Evolutionary conservation across 30 jellyfish, hydroid and myxozoan species (phyloP).

Genomic region (Pelagia noctiluca): DNA sequence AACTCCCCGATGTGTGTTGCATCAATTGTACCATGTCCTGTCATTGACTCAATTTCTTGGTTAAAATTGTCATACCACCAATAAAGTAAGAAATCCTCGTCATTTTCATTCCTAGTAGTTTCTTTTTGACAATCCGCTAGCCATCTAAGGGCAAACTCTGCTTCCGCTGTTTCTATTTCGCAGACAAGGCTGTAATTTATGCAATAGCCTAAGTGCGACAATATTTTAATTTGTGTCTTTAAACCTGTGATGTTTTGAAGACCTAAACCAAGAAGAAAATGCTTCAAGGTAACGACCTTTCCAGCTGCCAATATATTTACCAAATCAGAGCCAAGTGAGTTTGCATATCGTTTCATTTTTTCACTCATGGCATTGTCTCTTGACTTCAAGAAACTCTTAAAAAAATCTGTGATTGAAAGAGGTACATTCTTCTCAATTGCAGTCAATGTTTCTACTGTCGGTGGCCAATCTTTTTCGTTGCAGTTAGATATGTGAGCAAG

Average conservation of each 20-base stretch:
- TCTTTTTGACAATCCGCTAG: not conserved
- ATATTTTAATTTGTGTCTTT: not conserved
- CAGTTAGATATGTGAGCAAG: constrained; percentile 5
- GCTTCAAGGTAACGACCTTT: constrained; percentile 2
- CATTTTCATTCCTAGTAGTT: not conserved
- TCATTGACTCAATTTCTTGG: constrained; percentile 22
- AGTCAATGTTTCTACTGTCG: constrained; percentile 5
- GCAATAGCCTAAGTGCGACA: constrained; percentile 1
- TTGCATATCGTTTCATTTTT: not conserved
- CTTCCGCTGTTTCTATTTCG: constrained; percentile 1
- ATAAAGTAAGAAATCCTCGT: not conserved
- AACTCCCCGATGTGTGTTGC: constrained; percentile 26
- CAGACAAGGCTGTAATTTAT: constrained; percentile 3
- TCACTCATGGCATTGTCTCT: not conserved
- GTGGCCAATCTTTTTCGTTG: not conserved
- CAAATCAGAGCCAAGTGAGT: constrained; percentile 6
- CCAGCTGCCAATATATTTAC: constrained; percentile 1
- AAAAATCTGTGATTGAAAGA: not conserved
- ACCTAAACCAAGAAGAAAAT: not conserved
- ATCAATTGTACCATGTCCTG: constrained; percentile 48
- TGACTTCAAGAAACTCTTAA: not conserved
- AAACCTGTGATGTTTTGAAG: not conserved
- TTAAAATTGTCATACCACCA: not conserved
- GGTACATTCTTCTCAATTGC: constrained; percentile 1
- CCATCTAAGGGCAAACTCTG: constrained; percentile 1